Evolutionary conservation across 2,797 vertebrate species (phyloP).

Genomic region (Benthosema pterotum): DNA sequence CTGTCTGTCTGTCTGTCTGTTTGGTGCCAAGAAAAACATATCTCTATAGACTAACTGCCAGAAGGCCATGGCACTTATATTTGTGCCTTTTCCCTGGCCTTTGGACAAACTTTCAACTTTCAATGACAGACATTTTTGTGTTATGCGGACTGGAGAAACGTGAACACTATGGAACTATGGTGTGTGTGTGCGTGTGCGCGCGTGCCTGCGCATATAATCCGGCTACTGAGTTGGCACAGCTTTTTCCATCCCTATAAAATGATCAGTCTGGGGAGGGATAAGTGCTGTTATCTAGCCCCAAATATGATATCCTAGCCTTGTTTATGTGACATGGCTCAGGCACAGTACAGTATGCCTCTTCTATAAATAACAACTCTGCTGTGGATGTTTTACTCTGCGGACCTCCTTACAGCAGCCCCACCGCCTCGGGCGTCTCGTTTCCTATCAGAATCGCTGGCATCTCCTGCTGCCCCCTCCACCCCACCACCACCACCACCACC

Average conservation of each 20-base stretch:
- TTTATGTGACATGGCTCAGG: constrained; percentile 32
- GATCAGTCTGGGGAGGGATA: constrained; percentile 31
- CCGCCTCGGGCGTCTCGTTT: constrained; percentile 53
- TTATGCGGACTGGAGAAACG: too few relatives aligned
- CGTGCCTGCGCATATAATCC: not conserved
- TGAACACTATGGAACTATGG: too few relatives aligned
- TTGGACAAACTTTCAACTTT: too few relatives aligned
- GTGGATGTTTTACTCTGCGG: constrained; percentile 39
- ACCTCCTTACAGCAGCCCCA: constrained; percentile 24
- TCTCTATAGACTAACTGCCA: too few relatives aligned
- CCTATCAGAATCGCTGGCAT: constrained; percentile 46
- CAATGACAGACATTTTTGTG: too few relatives aligned
- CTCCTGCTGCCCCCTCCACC: constrained; percentile 35
- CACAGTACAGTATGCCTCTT: constrained; percentile 20
- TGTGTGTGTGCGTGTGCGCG: too few relatives aligned
- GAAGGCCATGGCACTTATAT: too few relatives aligned
- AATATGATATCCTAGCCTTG: constrained; percentile 40
- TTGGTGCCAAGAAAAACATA: too few relatives aligned
- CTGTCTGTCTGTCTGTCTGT: too few relatives aligned
- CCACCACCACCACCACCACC: too few relatives aligned
- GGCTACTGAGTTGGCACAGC: constrained; percentile 21
- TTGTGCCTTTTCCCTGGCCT: too few relatives aligned
- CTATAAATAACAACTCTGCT: constrained; percentile 47
- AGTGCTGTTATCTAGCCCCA: constrained; percentile 9
- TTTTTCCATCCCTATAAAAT: constrained; percentile 27